These are phyloP conservation scores for Leptinotarsa rubiginosa DNA, from an alignment of 2,888 invertebrate species.

Conservation along the genomic window DNA sequence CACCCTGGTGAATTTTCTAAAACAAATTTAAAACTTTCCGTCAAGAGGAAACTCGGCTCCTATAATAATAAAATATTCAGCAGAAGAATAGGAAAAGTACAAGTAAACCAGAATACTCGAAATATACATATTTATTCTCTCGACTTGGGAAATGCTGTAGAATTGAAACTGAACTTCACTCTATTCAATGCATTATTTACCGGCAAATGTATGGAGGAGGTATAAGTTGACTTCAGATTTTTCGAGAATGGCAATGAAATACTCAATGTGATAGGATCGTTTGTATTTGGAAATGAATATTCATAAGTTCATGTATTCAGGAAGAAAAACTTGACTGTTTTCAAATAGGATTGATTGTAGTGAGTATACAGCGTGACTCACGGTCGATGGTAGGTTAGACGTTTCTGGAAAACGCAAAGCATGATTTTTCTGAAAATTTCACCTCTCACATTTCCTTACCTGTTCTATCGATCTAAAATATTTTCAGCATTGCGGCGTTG, in stretches of 20 bases:
- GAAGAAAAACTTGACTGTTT: too few relatives aligned
- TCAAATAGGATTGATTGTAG: too few relatives aligned
- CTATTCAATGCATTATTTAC: slow-evolving; percentile 7
- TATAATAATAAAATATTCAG: background rate
- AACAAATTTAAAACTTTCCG: background rate
- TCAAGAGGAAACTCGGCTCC: background rate
- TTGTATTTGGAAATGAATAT: background rate
- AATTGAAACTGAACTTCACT: slow-evolving; percentile 1
- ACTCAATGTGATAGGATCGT: background rate
- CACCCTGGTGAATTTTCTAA: background rate
- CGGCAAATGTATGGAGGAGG: background rate
- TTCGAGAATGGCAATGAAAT: background rate
- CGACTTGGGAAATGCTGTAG: slow-evolving; percentile 3
- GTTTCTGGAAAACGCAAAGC: too few relatives aligned
- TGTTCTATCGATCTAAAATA: too few relatives aligned
- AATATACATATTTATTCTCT: slow-evolving; percentile 2
- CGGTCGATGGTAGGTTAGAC: too few relatives aligned
- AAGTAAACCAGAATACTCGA: background rate
- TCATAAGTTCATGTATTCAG: background rate
- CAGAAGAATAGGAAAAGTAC: background rate
- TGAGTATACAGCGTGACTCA: too few relatives aligned
- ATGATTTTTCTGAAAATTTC: too few relatives aligned
- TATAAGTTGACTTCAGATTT: background rate
- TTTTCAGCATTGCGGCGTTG: too few relatives aligned
- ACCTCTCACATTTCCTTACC: too few relatives aligned